Evolutionary conservation across 2,113 vertebrate species (phyloP).

Genomic region (Paradoxurus hermaphroditus): DNA sequence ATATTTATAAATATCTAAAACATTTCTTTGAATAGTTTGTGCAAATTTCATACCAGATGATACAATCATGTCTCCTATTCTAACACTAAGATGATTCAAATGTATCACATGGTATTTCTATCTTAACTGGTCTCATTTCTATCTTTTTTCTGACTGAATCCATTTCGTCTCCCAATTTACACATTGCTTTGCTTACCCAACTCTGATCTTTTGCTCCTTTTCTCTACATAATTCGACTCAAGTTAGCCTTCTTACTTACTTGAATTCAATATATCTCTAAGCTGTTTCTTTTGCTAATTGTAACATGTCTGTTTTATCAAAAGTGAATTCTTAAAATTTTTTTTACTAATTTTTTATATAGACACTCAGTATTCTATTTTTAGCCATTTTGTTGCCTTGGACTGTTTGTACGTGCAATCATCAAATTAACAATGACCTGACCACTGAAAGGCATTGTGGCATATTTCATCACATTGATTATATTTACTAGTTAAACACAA

Average conservation of each 20-base stretch:
- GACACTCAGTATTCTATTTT: neutral
- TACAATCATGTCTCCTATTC: neutral
- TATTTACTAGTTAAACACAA: neutral
- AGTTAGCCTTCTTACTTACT: neutral
- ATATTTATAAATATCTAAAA: neutral
- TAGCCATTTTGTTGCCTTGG: neutral
- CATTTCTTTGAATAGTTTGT: neutral
- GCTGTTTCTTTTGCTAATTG: neutral
- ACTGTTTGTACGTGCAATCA: neutral
- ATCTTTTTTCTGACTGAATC: neutral
- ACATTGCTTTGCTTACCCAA: neutral
- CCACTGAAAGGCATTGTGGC: neutral
- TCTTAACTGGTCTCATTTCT: neutral
- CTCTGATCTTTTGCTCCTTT: no score
- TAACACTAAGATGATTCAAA: neutral
- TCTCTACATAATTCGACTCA: neutral
- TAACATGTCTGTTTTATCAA: neutral
- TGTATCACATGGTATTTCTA: neutral
- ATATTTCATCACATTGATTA: neutral
- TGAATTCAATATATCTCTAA: neutral
- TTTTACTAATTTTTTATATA: neutral
- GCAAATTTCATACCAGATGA: neutral
- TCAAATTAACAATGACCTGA: neutral
- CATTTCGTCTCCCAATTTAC: neutral
- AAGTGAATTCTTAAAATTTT: neutral